A percentile compares a stretch with the other conserved stretches of the same genome.
Evolutionary conservation across 2,888 invertebrate genomes (phyloP).

Genomic region (Cephus sareptanus): DNA sequence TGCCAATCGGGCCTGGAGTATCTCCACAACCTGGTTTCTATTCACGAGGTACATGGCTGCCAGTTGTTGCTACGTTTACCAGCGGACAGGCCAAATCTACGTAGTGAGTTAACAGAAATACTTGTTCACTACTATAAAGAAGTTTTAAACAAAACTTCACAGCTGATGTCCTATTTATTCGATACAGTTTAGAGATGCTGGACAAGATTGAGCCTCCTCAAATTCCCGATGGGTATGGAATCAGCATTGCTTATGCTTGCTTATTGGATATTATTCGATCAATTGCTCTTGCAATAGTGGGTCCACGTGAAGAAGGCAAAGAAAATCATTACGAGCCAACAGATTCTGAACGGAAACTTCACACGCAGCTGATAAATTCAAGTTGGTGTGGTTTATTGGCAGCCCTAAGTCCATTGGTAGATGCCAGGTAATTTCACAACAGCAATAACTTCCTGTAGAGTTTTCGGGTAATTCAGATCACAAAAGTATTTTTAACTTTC

Average conservation of each 20-base stretch:
- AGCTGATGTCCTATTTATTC: neutral
- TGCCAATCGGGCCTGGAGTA: slow-evolving; percentile 80
- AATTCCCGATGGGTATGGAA: slow-evolving; percentile 97
- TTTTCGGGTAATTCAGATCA: slow-evolving; percentile 1
- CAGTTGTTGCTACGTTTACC: slow-evolving; percentile 85
- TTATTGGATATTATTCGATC: slow-evolving; percentile 92
- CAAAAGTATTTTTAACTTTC: slow-evolving; percentile 20
- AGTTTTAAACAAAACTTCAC: slow-evolving; percentile 9
- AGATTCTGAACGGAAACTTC: slow-evolving; percentile 67
- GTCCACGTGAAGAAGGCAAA: slow-evolving; percentile 66
- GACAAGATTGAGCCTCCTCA: slow-evolving; percentile 94
- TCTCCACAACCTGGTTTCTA: slow-evolving; percentile 92
- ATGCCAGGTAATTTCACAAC: slow-evolving; percentile 75
- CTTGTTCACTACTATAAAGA: too few relatives aligned
- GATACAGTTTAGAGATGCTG: slow-evolving; percentile 88
- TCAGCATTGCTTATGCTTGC: slow-evolving; percentile 95
- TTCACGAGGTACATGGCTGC: slow-evolving; percentile 92
- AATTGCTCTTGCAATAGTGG: slow-evolving; percentile 78
- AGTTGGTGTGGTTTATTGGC: slow-evolving; percentile 96
- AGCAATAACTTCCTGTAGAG: neutral
- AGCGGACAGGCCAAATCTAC: slow-evolving; percentile 88
- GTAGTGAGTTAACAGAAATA: slow-evolving; percentile 76
- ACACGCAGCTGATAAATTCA: slow-evolving; percentile 86
- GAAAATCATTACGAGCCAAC: slow-evolving; percentile 64
- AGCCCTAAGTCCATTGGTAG: slow-evolving; percentile 90